phyloP scores from a whole-genome alignment of 1,140 invertebrate genomes.

The Papilio polytes region DNA sequence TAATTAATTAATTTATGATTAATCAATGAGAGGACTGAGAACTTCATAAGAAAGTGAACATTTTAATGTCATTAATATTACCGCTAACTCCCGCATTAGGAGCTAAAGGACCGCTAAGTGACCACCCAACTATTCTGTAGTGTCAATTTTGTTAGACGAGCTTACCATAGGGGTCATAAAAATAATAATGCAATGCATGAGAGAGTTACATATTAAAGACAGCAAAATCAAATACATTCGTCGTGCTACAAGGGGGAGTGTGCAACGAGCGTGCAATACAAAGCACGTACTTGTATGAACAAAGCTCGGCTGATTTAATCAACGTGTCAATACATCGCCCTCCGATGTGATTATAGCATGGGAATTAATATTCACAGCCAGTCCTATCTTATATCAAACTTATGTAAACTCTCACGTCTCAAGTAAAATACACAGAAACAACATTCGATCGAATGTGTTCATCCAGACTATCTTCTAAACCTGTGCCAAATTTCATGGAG shows the following conservation, averaged over 20 bases:
- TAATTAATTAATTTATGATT: not conserved
- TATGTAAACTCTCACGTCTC: not conserved
- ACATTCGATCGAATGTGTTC: too few species aligned
- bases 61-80: not conserved
- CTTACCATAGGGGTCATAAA: not conserved
- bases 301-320: conserved; percentile 65
- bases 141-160: not conserved
- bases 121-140: not conserved
- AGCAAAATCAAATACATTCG: not conserved
- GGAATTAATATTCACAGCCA: conserved; percentile 32
- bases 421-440: not conserved
- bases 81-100: not conserved
- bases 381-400: conserved; percentile 9
- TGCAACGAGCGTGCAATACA: conserved; percentile 59
- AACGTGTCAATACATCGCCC: conserved; percentile 57
- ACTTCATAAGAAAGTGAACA: not conserved
- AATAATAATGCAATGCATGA: not conserved
- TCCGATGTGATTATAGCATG: conserved; percentile 37
- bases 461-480: too few species aligned
- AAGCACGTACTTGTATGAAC: conserved; percentile 56
- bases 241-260: conserved; percentile 49
- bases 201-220: not conserved
- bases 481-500: too few species aligned
- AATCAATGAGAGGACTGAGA: not conserved
- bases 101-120: not conserved